Evolutionary conservation across 2,888 invertebrate genomes (phyloP).

Genomic region (Exephanes ischioxanthus): DNA sequence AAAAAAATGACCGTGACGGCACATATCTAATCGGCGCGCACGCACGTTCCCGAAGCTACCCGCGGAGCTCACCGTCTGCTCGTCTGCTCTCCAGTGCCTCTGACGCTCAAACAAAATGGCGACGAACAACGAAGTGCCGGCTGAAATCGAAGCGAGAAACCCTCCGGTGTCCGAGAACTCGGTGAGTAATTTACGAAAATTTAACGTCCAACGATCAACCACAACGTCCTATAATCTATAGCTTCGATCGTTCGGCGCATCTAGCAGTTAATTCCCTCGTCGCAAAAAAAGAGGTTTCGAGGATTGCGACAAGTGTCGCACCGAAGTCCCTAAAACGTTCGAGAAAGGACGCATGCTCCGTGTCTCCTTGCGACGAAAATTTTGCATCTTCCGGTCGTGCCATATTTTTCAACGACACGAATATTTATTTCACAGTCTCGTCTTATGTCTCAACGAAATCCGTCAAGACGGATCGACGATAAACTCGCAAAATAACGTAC

Average conservation of each 20-base stretch:
- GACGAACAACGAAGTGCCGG: conserved; percentile 81
- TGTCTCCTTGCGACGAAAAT: conserved; percentile 20
- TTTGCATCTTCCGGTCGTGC: conserved; percentile 23
- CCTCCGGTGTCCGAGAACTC: conserved; percentile 76
- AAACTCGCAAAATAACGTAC: background rate
- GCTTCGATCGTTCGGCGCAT: background rate
- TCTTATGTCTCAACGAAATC: background rate
- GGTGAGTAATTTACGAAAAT: conserved; percentile 73
- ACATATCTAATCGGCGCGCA: conserved; percentile 4
- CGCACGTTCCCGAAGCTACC: conserved; percentile 18
- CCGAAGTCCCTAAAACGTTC: background rate
- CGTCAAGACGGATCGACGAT: background rate
- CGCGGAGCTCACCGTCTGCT: conserved; percentile 31
- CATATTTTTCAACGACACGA: background rate
- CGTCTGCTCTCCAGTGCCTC: conserved; percentile 76
- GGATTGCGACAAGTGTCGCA: conserved; percentile 1
- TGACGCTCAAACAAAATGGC: conserved; percentile 81
- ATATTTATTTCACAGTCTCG: background rate
- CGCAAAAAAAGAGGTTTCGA: background rate
- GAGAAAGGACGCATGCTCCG: conserved; percentile 46
- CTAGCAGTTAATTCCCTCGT: background rate
- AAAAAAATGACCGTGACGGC: no score
- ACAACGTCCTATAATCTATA: background rate
- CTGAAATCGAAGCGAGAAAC: conserved; percentile 78
- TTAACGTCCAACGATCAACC: background rate